These are phyloP conservation scores for Axea sp. DNA, from an alignment of 2,888 invertebrate species.

Conservation along the genomic window DNA sequence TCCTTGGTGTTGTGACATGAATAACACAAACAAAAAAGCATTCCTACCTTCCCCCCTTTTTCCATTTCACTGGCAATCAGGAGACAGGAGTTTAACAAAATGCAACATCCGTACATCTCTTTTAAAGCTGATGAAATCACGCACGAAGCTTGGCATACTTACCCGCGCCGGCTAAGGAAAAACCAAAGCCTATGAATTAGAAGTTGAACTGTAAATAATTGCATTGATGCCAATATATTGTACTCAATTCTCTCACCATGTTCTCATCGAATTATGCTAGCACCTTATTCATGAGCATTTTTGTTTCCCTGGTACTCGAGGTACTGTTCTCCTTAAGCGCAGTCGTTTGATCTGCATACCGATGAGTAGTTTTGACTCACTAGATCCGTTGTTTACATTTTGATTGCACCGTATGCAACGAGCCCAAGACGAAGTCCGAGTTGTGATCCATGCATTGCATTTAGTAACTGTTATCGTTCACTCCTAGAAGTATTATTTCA, in stretches of 20 bases:
- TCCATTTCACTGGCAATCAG: slow-evolving; percentile 23
- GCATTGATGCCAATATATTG: slow-evolving; percentile 29
- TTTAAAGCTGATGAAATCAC: slow-evolving; percentile 45
- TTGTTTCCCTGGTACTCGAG: slow-evolving; percentile 8
- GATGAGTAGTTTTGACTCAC: slow-evolving; percentile 20
- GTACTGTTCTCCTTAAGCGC: slow-evolving; percentile 4
- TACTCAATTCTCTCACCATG: slow-evolving; percentile 41
- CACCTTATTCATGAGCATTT: slow-evolving; percentile 39
- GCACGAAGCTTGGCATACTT: slow-evolving; percentile 14
- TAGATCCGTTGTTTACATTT: slow-evolving; percentile 22
- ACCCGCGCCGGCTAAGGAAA: background rate
- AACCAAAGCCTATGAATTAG: slow-evolving; percentile 1
- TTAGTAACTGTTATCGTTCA: slow-evolving; percentile 39
- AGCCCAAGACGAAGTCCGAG: slow-evolving; percentile 2
- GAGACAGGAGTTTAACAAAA: slow-evolving; percentile 5
- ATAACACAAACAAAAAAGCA: slow-evolving; percentile 2
- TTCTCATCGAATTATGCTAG: slow-evolving; percentile 34
- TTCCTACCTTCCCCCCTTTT: background rate
- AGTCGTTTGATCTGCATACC: slow-evolving; percentile 13
- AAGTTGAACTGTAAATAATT: slow-evolving; percentile 32
- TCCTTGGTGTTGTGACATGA: slow-evolving; percentile 22
- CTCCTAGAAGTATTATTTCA: slow-evolving; percentile 27
- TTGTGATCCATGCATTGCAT: slow-evolving; percentile 28
- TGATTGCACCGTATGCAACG: slow-evolving; percentile 22
- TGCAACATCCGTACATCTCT: slow-evolving; percentile 23